Base-by-base conservation (phyloP, 1,140 invertebrate genomes). In the Conus betulinus region DNA sequence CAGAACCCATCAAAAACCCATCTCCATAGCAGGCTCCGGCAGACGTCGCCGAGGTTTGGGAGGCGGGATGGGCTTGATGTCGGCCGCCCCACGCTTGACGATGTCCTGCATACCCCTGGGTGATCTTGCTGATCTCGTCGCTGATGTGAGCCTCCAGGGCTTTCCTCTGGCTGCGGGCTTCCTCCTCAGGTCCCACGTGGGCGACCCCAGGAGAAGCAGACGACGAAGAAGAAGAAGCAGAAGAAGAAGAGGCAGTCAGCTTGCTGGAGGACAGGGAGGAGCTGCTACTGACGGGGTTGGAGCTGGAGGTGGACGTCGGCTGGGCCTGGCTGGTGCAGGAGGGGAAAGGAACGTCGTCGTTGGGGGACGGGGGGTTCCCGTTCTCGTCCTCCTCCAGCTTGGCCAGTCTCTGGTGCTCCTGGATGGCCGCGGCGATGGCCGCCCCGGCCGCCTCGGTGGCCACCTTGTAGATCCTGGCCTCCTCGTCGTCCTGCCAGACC, bases 1-100 rank as follows among this genome's bases (percentile, higher is more conserved):
- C 84, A 25, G 52, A 53, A 15, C 27, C 25, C 52, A 88, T 51
- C 90, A 88, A n/a, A n/a, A n/a, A 91, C 90, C 83, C 85, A 92
- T 93, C 67, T 93, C 93, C 13, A 90, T 53, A 10, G 91, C 91
- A 17, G 94, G 93, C 87, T 94, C 93, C 20, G 94, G 94, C 39
- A 94, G 89, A 86, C 93, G 92, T 88, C 94, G 82, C 60, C 93
- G 89, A 7, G 90, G 88, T 90, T 93, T 92, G 27, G 91, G 91
- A 15, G 91, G 90, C 27, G 91, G 91, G 51, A 91, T 87, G 11
- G 91, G 91, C 57, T 91, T 92, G 27, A 90, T 57, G 39, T 92
- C 89, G 11, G 88, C 87, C 7, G 85, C 88, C 7, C 88, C 90
- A 10, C 87, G 67, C 84, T 87, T 89, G 17, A 90, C 89, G 53